These are phyloP conservation scores for Cheilosia soror DNA, from an alignment of 2,888 invertebrate species.

Conservation along the genomic window DNA sequence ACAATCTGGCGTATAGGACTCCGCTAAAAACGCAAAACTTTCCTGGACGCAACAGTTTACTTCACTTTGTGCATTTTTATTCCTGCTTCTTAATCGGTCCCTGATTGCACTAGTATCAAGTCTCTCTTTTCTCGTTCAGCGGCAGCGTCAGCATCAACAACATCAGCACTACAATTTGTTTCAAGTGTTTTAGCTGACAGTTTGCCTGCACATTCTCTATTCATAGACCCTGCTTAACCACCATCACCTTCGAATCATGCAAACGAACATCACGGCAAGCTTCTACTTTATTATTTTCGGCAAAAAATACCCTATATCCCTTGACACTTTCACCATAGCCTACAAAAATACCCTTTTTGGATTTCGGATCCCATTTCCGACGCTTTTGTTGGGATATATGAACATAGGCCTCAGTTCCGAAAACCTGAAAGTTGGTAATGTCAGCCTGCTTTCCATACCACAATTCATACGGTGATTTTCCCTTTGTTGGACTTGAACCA, in stretches of 20 bases:
- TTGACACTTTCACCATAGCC: conserved; percentile 80
- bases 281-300: conserved; percentile 52
- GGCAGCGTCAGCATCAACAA: too few species aligned
- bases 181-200: background rate
- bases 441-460: conserved; percentile 69
- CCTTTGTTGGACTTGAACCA: conserved; percentile 70
- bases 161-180: conserved; percentile 3
- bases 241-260: conserved; percentile 5
- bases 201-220: background rate
- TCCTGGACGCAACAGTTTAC: conserved; percentile 26
- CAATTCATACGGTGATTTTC: conserved; percentile 78
- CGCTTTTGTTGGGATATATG: conserved; percentile 78
- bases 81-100: conserved; percentile 32
- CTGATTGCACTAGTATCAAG: background rate
- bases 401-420: conserved; percentile 80
- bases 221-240: background rate
- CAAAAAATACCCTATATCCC: conserved; percentile 76
- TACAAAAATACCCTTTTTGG: conserved; percentile 62
- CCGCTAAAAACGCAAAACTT: conserved; percentile 35
- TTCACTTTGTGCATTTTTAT: conserved; percentile 13
- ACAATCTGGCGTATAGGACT: conserved; percentile 35
- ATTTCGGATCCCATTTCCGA: conserved; percentile 79
- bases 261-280: conserved; percentile 60
- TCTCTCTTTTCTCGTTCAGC: conserved; percentile 7
- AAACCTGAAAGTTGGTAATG: conserved; percentile 76